These are phyloP conservation scores for Pogonognathellus flavescens DNA, from an alignment of 1,140 invertebrate species.

Conservation along the genomic window DNA sequence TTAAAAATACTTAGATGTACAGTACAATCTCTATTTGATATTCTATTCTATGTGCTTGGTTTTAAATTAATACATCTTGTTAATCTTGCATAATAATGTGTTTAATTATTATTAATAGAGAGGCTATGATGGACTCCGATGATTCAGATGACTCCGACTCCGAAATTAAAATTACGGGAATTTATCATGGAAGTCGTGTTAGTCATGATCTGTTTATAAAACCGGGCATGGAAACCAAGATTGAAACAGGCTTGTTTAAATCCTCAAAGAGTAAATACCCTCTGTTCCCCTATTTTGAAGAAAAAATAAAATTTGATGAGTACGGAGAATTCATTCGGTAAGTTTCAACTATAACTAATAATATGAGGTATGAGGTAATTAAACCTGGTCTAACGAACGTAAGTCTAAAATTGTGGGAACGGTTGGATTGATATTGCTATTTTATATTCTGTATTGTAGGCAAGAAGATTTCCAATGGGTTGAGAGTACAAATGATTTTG, in stretches of 20 bases:
- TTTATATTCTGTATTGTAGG: constrained; percentile 69
- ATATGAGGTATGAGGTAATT: no score
- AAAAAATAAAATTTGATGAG: constrained; percentile 92
- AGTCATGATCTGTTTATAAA: constrained; percentile 91
- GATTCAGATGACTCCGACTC: constrained; percentile 82
- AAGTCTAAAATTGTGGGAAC: no score
- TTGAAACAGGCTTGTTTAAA: constrained; percentile 84
- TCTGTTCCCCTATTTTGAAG: constrained; percentile 96
- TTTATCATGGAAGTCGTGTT: constrained; percentile 76
- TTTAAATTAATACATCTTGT: no score
- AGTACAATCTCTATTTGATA: no score
- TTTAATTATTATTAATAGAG: constrained; percentile 45
- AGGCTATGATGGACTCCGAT: constrained; percentile 72
- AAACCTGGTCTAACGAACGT: no score
- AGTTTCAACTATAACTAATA: constrained; percentile 25
- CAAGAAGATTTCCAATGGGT: constrained; percentile 82
- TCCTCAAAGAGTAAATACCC: constrained; percentile 92
- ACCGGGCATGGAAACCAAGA: constrained; percentile 77
- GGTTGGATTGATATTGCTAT: constrained; percentile 52
- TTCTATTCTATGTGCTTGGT: no score
- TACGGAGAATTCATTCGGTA: constrained; percentile 91
- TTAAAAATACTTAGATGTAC: no score
- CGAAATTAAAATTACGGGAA: constrained; percentile 85
- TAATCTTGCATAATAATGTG: no score
- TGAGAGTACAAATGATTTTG: background rate